Conservation (phyloP, 2,797 vertebrate genomes). For the Eutrigla gurnardus region DNA sequence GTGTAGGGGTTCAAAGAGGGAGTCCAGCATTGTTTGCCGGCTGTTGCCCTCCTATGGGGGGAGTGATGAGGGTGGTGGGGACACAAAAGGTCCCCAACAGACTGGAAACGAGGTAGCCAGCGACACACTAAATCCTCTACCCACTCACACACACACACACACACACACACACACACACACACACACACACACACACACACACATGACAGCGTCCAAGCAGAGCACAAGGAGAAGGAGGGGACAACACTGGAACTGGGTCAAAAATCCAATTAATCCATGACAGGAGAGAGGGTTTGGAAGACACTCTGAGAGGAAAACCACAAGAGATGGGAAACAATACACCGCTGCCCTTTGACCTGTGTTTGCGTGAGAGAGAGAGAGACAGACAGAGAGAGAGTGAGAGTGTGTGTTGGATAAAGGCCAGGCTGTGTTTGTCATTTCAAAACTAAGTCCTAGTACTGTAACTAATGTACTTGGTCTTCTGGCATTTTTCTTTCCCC, state of each 20-base stretch:
- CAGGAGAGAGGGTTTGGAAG: slow-evolving; percentile 51
- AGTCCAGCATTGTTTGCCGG: slow-evolving; percentile 50
- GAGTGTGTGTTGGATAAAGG: slow-evolving; percentile 31
- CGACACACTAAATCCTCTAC: slow-evolving; percentile 52
- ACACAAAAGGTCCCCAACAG: slow-evolving; percentile 69
- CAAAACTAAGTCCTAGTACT: slow-evolving; percentile 3
- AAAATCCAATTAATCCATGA: slow-evolving; percentile 82
- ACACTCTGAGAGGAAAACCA: slow-evolving; percentile 50
- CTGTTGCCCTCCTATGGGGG: slow-evolving; percentile 41
- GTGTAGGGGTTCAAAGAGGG: slow-evolving; percentile 46
- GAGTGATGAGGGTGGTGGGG: slow-evolving; percentile 22
- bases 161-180: slow-evolving; percentile 15
- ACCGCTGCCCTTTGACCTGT: slow-evolving; percentile 43
- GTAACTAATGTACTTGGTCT: slow-evolving; percentile 4
- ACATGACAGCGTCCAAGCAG: slow-evolving; percentile 42
- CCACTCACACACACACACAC: no score
- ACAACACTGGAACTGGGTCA: slow-evolving; percentile 75
- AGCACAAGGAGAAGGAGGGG: slow-evolving; percentile 42
- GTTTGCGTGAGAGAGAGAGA: slow-evolving; percentile 13
- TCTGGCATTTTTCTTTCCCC: slow-evolving; percentile 2
- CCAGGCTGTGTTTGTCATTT: slow-evolving; percentile 28
- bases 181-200: slow-evolving; percentile 38
- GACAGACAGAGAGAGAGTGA: background rate
- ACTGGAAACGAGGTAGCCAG: slow-evolving; percentile 51
- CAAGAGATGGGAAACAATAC: slow-evolving; percentile 59